Base-by-base conservation (phyloP, 2,797 vertebrate genomes). In the Sebastes variabilis region DNA sequence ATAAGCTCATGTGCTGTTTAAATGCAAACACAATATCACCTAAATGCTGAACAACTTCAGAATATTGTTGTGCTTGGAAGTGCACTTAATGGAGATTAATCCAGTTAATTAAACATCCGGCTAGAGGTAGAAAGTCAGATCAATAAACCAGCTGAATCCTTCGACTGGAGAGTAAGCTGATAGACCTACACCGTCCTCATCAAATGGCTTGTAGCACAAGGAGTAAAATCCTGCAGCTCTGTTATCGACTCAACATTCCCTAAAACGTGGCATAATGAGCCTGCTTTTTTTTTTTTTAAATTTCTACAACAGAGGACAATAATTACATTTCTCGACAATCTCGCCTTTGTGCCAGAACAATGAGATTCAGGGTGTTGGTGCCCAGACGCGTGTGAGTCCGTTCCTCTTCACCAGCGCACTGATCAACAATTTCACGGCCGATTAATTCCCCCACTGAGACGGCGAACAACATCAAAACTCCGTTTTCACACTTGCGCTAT, bases 351-450 rank as follows among this genome's bases (percentile, higher is more conserved):
- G 67, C 13, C 61, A n/a, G 34, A 81, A 83, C 38, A 81, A 79
- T 49, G 34, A 16, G 24, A 62, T 46, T 4, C 58, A 55, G 52
- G 13, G 25, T 25, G 78, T 14, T 4, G 29, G 38, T 49, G 56
- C 69, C 16, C 54, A 66, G 64, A 82, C 62, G 22, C 59, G 67
- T 42, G 68, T 2, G 29, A 58, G 71, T 66, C 59, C 34, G 24
- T 66, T 72, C 27, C 22, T 62, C 38, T 81, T 52, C 78, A 49
- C 56, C 76, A 68, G 42, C 3, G n/a, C 55, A 8, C 36, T 62
- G 27, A 81, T 73, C 46, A 76, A 75, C 75, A 75, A 68, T 90
- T 88, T 81, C 67, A 85, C 29, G 65, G 77, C 75, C 52, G 81
- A 84, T 71, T 30, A 74, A 80, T 61, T 55, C 72, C 46, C 79